A percentile compares a stretch with the other conserved stretches of the same genome.
These are phyloP conservation scores for Falco naumanni DNA, from an alignment of 2,797 vertebrate species.

Conservation along the genomic window DNA sequence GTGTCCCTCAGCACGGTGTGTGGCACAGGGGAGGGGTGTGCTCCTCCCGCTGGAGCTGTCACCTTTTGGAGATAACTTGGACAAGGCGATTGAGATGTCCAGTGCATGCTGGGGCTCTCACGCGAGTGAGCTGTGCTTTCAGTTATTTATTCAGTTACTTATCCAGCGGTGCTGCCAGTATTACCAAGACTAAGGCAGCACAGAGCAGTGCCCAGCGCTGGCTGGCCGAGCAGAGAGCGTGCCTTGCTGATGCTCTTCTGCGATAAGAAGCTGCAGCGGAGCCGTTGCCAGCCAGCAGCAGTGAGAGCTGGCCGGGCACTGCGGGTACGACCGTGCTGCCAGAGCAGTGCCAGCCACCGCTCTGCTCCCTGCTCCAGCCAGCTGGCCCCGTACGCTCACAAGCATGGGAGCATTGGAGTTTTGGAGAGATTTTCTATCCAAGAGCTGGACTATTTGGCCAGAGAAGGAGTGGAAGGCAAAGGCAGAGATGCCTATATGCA, in stretches of 20 bases:
- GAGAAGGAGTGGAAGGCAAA: background rate
- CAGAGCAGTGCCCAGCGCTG: background rate
- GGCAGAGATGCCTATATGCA: background rate
- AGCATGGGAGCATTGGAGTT: background rate
- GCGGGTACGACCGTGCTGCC: accelerated
- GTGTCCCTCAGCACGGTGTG: accelerated
- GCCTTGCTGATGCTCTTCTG: background rate
- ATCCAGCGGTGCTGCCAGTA: background rate
- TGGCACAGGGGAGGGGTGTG: background rate
- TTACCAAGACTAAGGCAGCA: background rate
- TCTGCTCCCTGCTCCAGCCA: background rate
- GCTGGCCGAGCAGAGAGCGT: background rate
- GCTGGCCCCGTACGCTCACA: background rate
- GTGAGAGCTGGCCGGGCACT: background rate
- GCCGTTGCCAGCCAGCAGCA: background rate
- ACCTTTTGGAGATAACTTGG: background rate
- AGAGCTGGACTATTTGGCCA: background rate
- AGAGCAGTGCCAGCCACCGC: background rate
- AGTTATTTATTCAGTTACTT: background rate
- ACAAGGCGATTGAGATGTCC: background rate
- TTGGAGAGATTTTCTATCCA: background rate
- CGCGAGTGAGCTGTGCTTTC: background rate
- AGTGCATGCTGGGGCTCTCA: accelerated
- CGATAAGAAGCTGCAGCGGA: background rate
- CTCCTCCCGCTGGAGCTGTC: background rate